These are phyloP conservation scores for Galerucella pusilla DNA, from an alignment of 2,888 invertebrate species.

Conservation along the genomic window DNA sequence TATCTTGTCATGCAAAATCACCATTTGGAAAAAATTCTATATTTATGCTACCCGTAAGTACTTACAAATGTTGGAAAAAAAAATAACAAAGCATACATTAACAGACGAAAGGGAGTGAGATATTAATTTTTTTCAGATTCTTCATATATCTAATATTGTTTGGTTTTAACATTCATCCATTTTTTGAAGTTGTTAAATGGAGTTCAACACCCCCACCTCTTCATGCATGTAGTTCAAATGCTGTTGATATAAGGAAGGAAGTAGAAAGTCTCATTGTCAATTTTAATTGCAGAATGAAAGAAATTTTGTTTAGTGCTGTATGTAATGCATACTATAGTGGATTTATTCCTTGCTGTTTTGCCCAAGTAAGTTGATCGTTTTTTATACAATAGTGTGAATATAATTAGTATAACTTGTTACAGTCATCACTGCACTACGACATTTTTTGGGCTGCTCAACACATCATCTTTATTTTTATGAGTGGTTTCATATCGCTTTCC, in stretches of 20 bases:
- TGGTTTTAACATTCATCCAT: conserved; percentile 80
- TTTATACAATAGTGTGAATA: not conserved
- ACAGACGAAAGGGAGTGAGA: no score
- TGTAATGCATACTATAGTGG: conserved; percentile 89
- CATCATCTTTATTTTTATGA: conserved; percentile 84
- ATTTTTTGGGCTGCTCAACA: conserved; percentile 87
- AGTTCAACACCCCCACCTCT: conserved; percentile 69
- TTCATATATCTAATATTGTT: conserved; percentile 85
- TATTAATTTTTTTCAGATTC: conserved; percentile 66
- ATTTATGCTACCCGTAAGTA: conserved; percentile 92
- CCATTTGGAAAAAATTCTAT: conserved; percentile 82
- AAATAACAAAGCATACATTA: not conserved
- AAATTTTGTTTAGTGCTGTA: conserved; percentile 82
- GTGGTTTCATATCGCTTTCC: conserved; percentile 83
- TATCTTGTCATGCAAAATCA: conserved; percentile 80
- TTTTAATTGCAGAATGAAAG: conserved; percentile 90
- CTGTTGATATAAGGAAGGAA: conserved; percentile 81
- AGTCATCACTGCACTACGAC: conserved; percentile 82
- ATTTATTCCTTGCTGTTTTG: conserved; percentile 90
- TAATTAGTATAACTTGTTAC: conserved; percentile 45
- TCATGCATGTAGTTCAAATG: conserved; percentile 81
- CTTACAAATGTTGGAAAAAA: conserved; percentile 7
- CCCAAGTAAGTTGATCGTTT: conserved; percentile 71
- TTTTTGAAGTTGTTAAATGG: conserved; percentile 73
- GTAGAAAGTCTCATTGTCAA: conserved; percentile 86